Evolutionary conservation across 1,140 invertebrate genomes (phyloP).

Genomic region (Papilio dardanus): DNA sequence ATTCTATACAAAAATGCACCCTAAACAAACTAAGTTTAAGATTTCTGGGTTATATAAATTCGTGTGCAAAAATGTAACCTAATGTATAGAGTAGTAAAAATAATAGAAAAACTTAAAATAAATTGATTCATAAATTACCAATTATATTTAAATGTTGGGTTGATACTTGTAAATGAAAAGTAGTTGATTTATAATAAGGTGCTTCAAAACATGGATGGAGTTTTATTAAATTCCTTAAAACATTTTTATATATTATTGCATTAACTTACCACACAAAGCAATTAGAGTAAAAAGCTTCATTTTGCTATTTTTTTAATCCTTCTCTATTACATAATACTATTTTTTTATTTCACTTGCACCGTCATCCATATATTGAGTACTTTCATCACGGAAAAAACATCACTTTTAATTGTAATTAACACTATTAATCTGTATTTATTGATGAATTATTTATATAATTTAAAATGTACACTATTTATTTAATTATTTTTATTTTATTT

Average conservation of each 20-base stretch:
- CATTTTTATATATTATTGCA: neutral
- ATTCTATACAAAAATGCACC: too few species aligned
- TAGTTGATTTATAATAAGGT: neutral
- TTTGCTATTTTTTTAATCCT: constrained; percentile 48
- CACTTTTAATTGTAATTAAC: constrained; percentile 37
- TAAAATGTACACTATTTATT: constrained; percentile 18
- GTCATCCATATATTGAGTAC: constrained; percentile 36
- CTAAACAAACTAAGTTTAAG: too few species aligned
- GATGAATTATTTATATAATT: neutral
- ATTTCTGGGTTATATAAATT: too few species aligned
- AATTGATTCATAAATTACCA: too few species aligned
- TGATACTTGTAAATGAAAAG: too few species aligned
- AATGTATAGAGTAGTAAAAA: too few species aligned
- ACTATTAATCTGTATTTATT: constrained; percentile 1
- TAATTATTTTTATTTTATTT: constrained; percentile 43
- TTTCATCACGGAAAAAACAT: constrained; percentile 43
- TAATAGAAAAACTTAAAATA: too few species aligned
- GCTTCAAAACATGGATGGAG: too few species aligned
- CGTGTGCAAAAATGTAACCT: too few species aligned
- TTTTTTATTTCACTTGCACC: constrained; percentile 52
- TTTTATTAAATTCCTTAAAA: neutral
- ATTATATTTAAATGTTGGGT: too few species aligned
- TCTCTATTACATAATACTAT: constrained; percentile 56
- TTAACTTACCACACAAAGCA: constrained; percentile 70
- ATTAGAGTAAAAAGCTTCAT: constrained; percentile 72